Percentiles rank a stretch among this genome's conserved stretches.
Conservation (phyloP, 2,797 vertebrate genomes). For the Sebastes hubbsi region DNA sequence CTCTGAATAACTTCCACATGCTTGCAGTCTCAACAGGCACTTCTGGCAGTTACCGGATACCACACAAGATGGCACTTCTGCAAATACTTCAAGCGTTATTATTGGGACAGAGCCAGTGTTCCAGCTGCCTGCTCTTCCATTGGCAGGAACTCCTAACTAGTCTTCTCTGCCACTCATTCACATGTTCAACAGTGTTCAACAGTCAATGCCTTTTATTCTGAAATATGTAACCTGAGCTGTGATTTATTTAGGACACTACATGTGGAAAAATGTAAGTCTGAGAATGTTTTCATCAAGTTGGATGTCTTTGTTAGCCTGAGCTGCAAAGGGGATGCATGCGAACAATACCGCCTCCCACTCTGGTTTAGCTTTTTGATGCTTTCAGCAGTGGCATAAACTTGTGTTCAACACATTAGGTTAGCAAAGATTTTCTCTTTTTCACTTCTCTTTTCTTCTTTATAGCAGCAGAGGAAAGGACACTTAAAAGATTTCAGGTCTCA, state of each 20-base stretch:
- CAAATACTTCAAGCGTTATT: neutral
- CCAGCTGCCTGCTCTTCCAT: neutral
- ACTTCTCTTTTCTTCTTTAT: neutral
- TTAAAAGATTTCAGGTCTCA: no score
- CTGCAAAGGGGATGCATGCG: neutral
- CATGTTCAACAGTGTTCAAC: neutral
- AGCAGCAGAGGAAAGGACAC: neutral
- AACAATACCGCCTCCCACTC: neutral
- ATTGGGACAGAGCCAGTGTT: neutral
- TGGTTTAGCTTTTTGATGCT: neutral
- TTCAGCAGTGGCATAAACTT: neutral
- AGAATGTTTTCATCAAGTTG: neutral
- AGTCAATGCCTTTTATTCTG: neutral
- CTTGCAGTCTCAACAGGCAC: neutral
- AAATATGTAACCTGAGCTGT: neutral
- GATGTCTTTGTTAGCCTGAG: neutral
- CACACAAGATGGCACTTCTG: constrained; percentile 11
- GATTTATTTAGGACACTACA: neutral
- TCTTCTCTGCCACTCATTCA: neutral
- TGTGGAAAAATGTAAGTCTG: neutral
- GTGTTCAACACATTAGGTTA: neutral
- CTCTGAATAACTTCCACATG: neutral
- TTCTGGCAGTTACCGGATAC: neutral
- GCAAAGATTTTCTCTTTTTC: neutral
- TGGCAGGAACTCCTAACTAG: neutral